Evolutionary conservation across 2,888 invertebrate genomes (phyloP).

Genomic region (Heliconius charithonia): DNA sequence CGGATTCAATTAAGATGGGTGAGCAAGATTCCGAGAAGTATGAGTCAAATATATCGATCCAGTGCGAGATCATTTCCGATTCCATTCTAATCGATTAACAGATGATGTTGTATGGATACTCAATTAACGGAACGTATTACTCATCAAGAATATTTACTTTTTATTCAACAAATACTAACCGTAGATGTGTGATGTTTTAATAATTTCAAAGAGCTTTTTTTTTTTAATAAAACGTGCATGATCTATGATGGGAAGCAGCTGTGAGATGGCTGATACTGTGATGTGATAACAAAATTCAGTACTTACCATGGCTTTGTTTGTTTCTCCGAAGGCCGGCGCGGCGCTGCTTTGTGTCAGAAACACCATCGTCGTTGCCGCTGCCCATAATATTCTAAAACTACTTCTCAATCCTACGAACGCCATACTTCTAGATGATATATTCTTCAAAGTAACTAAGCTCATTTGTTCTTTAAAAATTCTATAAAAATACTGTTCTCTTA

Average conservation of each 20-base stretch:
- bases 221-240: constrained; percentile 1
- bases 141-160: constrained; percentile 38
- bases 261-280: constrained; percentile 35
- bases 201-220: not conserved
- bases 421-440: constrained; percentile 64
- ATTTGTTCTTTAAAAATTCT: constrained; percentile 63
- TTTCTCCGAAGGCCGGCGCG: constrained; percentile 72
- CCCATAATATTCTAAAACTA: constrained; percentile 70
- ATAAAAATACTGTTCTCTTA: constrained; percentile 60
- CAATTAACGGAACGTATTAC: constrained; percentile 50
- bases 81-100: constrained; percentile 54
- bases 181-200: too few relatives aligned
- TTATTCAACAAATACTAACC: not conserved
- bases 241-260: constrained; percentile 18
- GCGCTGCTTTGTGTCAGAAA: constrained; percentile 71
- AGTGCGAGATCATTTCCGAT: constrained; percentile 67
- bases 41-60: constrained; percentile 59
- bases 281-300: constrained; percentile 24
- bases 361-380: constrained; percentile 62
- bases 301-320: constrained; percentile 79
- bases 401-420: constrained; percentile 65
- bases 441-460: constrained; percentile 61
- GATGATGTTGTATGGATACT: constrained; percentile 46
- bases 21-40: constrained; percentile 54
- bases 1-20: constrained; percentile 55